A percentile compares a stretch with the other conserved stretches of the same genome.
Evolutionary conservation across 2,888 invertebrate species (phyloP).

Genomic region (Lingula anatina): DNA sequence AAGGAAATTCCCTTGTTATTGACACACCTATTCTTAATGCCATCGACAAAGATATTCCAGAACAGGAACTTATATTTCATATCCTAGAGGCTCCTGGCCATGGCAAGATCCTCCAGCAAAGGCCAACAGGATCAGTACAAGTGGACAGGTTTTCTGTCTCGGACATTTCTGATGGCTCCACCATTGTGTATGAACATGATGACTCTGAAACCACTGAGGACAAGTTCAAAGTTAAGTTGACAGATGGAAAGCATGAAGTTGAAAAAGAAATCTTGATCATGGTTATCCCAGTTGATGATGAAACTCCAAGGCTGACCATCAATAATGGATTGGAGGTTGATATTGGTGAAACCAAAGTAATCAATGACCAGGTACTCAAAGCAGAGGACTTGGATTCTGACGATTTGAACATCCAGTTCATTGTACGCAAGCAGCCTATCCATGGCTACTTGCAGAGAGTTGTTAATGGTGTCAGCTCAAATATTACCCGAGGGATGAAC

Average conservation of each 20-base stretch:
- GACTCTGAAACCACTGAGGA: constrained; percentile 48
- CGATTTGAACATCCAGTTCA: constrained; percentile 38
- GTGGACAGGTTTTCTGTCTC: constrained; percentile 39
- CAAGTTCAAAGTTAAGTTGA: constrained; percentile 39
- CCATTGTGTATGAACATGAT: constrained; percentile 50
- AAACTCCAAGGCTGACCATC: constrained; percentile 45
- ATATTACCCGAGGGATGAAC: constrained; percentile 41
- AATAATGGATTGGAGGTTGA: constrained; percentile 50
- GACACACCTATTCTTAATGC: constrained; percentile 48
- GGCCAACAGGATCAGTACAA: constrained; percentile 30
- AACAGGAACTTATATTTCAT: constrained; percentile 36
- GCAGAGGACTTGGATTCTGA: constrained; percentile 48
- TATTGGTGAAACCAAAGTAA: constrained; percentile 34
- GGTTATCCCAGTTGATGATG: constrained; percentile 51
- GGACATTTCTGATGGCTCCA: constrained; percentile 39
- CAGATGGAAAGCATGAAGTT: constrained; percentile 44
- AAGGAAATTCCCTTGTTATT: constrained; percentile 47
- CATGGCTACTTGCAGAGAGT: constrained; percentile 37
- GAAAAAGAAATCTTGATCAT: constrained; percentile 42
- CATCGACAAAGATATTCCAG: constrained; percentile 43
- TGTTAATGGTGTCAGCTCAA: constrained; percentile 15
- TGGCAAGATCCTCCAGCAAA: constrained; percentile 45
- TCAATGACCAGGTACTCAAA: constrained; percentile 37
- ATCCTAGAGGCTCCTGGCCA: constrained; percentile 34
- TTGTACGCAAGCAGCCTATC: constrained; percentile 38